Evolutionary conservation across 2,113 vertebrate genomes (phyloP), one percentile per base, ranked within the genome.

Genomic region (Sardina pilchardus): DNA sequence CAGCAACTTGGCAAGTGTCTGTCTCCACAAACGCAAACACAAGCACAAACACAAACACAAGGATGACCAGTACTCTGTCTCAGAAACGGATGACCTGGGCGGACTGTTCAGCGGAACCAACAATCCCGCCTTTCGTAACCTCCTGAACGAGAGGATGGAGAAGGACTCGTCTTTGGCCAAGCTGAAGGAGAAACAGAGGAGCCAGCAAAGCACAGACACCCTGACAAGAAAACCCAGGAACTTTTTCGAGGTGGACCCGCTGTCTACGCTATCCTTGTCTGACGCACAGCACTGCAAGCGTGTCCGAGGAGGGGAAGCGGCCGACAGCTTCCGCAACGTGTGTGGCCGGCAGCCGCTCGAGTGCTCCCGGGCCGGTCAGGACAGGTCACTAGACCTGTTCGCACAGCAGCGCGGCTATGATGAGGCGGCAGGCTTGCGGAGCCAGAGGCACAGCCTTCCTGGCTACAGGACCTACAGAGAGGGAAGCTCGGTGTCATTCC

Each of bases 31-130:
- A 95, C 96, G 97, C 90, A 99, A 99, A 96, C 98, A 99, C 93
- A 99, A 98, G 95, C 97, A 99, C 93, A 99, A 99, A 95, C 97
- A 98, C 93, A 99, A 99, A 94, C 97, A 98, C 96, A 98, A 99
- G 95, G 98, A 99, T 48, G 98, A 99, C 80, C 94, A 96, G 84
- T 95, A 97, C 90, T 82, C 97, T 82, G 95, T 96, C 85, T 92
- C 95, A 34, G 97, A 98, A 0, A 92, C 94, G 8, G 96, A 98
- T 89, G 97, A 98, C 91, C 91, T 99, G 88, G 97, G 97, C 0
- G 97, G 97, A 89, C 97, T 99, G 87, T 99, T 99, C 90, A 93
- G 96, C 80, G 96, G 96, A 88, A 97, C 98, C 86, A 95, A 97
- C 89, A 93, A 96, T 12, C 94, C 94, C 90, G 96, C 96, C 90